Percentiles rank a stretch among this genome's conserved stretches.
phyloP scores from a whole-genome alignment of 2,888 invertebrate species.

The Portevinia maculata region DNA sequence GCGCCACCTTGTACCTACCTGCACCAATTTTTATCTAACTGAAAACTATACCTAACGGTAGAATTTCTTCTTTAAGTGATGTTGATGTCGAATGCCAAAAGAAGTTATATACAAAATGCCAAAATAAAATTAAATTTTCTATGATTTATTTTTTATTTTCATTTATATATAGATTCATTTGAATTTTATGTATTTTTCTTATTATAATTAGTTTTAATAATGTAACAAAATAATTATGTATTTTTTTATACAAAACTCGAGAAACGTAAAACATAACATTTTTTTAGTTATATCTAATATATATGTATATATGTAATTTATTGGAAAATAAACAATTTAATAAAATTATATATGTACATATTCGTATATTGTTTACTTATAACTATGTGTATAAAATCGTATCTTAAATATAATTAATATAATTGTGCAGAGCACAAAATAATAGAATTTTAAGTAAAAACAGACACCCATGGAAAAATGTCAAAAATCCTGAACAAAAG shows the following conservation, averaged over 20 bases:
- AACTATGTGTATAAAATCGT: too few relatives aligned
- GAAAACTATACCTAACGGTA: too few relatives aligned
- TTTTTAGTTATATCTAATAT: neutral
- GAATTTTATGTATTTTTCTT: conserved; percentile 27
- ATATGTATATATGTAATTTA: neutral
- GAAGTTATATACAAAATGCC: neutral
- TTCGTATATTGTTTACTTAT: neutral
- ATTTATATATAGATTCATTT: conserved; percentile 56
- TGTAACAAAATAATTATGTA: conserved; percentile 47
- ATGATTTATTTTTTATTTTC: conserved; percentile 55
- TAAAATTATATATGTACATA: conserved; percentile 22
- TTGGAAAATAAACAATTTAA: conserved; percentile 18
- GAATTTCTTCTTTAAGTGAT: neutral
- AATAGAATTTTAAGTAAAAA: too few relatives aligned
- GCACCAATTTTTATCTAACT: too few relatives aligned
- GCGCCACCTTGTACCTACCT: too few relatives aligned
- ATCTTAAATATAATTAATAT: too few relatives aligned
- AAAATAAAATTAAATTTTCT: conserved; percentile 46
- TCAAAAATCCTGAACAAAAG: too few relatives aligned
- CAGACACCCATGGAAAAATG: too few relatives aligned
- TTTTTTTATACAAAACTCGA: conserved; percentile 55
- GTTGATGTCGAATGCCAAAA: too few relatives aligned
- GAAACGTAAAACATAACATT: conserved; percentile 18
- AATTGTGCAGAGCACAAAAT: too few relatives aligned
- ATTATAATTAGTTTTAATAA: conserved; percentile 29